These are phyloP conservation scores for Agonopterix heracliana DNA, from an alignment of 2,888 invertebrate genomes.

Conservation along the genomic window DNA sequence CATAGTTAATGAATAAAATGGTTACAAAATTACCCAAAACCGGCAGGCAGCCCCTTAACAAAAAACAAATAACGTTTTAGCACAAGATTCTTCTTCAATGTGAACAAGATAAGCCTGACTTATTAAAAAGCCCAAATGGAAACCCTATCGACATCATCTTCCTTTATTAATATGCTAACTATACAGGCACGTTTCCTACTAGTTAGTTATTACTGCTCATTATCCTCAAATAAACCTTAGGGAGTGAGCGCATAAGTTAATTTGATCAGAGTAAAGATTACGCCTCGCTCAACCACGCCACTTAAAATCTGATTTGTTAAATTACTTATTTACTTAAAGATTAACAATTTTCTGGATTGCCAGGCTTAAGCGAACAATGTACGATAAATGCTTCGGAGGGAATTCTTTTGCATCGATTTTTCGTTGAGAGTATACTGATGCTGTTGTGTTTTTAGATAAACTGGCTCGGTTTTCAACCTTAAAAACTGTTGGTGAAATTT, in stretches of 20 bases:
- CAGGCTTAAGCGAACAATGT: slow-evolving; percentile 7
- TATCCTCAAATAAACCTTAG: slow-evolving; percentile 52
- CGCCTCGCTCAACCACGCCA: slow-evolving; percentile 28
- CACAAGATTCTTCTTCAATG: not conserved
- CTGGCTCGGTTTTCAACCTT: too few relatives aligned
- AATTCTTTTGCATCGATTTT: slow-evolving; percentile 2
- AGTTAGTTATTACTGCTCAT: slow-evolving; percentile 51
- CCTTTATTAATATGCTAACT: slow-evolving; percentile 38
- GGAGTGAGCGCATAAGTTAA: slow-evolving; percentile 46
- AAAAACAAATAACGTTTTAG: not conserved
- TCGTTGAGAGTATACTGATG: not conserved
- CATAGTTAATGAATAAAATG: too few relatives aligned
- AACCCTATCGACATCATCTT: slow-evolving; percentile 1
- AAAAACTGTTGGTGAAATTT: too few relatives aligned
- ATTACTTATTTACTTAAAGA: slow-evolving; percentile 56
- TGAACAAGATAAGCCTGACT: not conserved
- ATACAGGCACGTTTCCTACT: slow-evolving; percentile 34
- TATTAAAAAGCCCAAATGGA: not conserved
- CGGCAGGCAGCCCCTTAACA: not conserved
- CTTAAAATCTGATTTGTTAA: slow-evolving; percentile 57
- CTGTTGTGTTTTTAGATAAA: too few relatives aligned
- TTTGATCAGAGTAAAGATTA: slow-evolving; percentile 57
- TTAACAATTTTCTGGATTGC: slow-evolving; percentile 25
- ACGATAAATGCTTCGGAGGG: slow-evolving; percentile 1
- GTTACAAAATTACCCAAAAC: too few relatives aligned